Evolutionary conservation across 2,888 invertebrate species (phyloP).

Genomic region (Drosophila lacicola): DNA sequence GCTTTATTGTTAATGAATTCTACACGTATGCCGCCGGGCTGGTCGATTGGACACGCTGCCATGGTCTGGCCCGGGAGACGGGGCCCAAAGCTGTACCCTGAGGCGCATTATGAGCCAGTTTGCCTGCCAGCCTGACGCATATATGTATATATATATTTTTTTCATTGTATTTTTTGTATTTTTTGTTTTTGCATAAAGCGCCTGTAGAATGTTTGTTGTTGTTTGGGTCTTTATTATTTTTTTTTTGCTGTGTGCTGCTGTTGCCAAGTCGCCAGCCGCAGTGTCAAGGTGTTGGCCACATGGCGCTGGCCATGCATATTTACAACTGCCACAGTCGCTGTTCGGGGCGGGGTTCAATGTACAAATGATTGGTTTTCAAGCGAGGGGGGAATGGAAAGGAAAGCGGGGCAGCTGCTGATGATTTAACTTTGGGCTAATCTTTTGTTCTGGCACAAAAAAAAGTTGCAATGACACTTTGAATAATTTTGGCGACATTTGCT

Average conservation of each 20-base stretch:
- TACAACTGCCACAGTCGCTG: slow-evolving; percentile 46
- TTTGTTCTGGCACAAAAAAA: slow-evolving; percentile 24
- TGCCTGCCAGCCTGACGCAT: slow-evolving; percentile 46
- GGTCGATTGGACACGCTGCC: slow-evolving; percentile 36
- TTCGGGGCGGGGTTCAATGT: slow-evolving; percentile 58
- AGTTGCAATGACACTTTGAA: slow-evolving; percentile 64
- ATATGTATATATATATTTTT: slow-evolving; percentile 9
- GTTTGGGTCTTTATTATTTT: slow-evolving; percentile 43
- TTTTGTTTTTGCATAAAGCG: slow-evolving; percentile 47
- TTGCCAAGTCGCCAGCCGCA: slow-evolving; percentile 44
- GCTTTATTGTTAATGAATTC: slow-evolving; percentile 79
- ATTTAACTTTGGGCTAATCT: slow-evolving; percentile 44
- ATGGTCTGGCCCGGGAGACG: slow-evolving; percentile 13
- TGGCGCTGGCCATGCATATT: slow-evolving; percentile 63
- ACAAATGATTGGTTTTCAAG: slow-evolving; percentile 73
- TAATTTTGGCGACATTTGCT: slow-evolving; percentile 55
- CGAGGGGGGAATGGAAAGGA: slow-evolving; percentile 8
- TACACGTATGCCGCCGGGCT: slow-evolving; percentile 54
- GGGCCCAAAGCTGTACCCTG: slow-evolving; percentile 41
- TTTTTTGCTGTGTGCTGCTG: slow-evolving; percentile 38
- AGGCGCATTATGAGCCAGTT: slow-evolving; percentile 59
- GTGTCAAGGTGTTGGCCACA: slow-evolving; percentile 78
- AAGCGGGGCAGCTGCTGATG: slow-evolving; percentile 16
- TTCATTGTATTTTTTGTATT: neutral
- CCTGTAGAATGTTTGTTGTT: slow-evolving; percentile 30